phyloP scores from a whole-genome alignment of 2,113 vertebrate species.

The Rhabdornis inornatus region DNA sequence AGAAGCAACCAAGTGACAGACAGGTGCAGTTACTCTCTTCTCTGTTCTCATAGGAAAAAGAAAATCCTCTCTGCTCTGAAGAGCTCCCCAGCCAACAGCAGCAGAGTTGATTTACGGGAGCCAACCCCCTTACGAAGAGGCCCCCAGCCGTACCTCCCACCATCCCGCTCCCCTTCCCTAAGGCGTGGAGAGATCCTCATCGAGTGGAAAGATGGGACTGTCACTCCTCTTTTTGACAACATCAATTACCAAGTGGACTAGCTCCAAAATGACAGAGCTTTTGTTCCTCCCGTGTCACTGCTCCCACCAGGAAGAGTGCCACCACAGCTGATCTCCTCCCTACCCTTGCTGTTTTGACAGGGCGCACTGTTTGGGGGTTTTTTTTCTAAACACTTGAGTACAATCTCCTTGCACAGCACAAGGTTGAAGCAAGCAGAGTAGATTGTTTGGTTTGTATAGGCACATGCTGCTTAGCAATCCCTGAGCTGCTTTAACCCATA shows the following conservation, averaged over 20 bases:
- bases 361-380: background rate
- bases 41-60: slow-evolving; percentile 69
- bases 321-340: background rate
- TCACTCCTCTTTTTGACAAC: slow-evolving; percentile 82
- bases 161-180: slow-evolving; percentile 70
- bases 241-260: slow-evolving; percentile 38
- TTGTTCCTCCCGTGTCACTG: background rate
- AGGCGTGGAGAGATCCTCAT: slow-evolving; percentile 82
- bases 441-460: background rate
- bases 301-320: background rate
- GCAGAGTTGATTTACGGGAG: slow-evolving; percentile 41
- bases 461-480: background rate
- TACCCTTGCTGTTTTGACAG: background rate
- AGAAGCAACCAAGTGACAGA: background rate
- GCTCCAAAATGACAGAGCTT: background rate
- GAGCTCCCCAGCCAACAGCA: slow-evolving; percentile 62
- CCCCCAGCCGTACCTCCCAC: background rate
- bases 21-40: background rate
- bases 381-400: background rate
- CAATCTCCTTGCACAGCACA: background rate
- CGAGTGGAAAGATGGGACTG: slow-evolving; percentile 83
- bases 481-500: background rate
- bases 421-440: background rate
- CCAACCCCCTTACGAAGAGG: background rate
- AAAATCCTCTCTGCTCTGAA: slow-evolving; percentile 80